Evolutionary conservation across 2,888 invertebrate genomes (phyloP), one percentile per base, ranked within the genome.

Genomic region (Endomychus coccineus): DNA sequence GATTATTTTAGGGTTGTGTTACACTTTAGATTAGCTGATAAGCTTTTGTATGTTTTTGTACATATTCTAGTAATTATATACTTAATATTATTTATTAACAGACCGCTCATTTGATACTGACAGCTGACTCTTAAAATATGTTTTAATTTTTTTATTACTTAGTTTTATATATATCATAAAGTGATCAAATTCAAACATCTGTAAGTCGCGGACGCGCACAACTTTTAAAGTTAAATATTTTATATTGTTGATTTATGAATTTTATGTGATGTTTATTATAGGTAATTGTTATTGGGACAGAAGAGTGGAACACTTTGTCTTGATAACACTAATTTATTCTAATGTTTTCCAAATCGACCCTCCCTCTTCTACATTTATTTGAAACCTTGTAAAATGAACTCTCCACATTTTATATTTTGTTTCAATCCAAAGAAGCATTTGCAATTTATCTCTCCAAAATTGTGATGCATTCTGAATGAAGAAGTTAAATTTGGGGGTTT

Each of bases 201-300:
- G 62, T 62, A 64, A 63, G 64, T 65, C 62, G 62, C 61, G 62
- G 59, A 51, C 34, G 51, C 57, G 58, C 59, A 61, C 59, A 61
- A 27, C 30, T 37, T 37, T 30, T 37, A 37, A 24, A 37, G 31
- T 17, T 32, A 32, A 21, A 31, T 31, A 28, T 12, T 25, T 24
- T 37, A 37, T 37, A 24, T 38, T 38, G 25, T 38, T 33, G 22
- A 12, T 21, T 34, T 38, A 28, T 38, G 32, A 33, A 33, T 28
- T 32, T 13, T 38, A 27, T 28, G 16, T 11, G n/a, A 4, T 14
- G 7, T 27, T 27, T 16, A 27, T 10, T 16, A 17, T 32, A 16
- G 19, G 9, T 12, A 14, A 9, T 16, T 19, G 22, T n/a, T 27
- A 19, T n/a, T 29, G 19, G 4, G n/a, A n/a, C 29, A 23, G 27